These are phyloP conservation scores for Rhinolophus sinicus DNA, from an alignment of 2,113 vertebrate species.

Conservation along the genomic window DNA sequence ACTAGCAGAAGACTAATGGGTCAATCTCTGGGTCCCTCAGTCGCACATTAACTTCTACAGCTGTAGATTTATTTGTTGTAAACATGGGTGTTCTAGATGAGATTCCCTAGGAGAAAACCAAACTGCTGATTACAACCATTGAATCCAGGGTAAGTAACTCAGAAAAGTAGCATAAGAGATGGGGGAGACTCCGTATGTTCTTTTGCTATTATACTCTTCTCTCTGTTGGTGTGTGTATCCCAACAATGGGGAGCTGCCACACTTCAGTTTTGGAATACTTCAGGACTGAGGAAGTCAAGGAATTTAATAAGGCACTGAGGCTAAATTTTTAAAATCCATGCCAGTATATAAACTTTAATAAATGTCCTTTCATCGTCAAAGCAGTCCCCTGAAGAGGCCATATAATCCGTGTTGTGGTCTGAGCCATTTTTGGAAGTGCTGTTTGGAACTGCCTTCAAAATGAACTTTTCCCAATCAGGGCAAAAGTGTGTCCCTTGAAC, in stretches of 20 bases:
- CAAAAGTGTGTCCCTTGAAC: neutral
- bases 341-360: neutral
- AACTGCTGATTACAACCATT: neutral
- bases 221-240: neutral
- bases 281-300: neutral
- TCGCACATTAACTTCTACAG: neutral
- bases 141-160: neutral
- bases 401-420: neutral
- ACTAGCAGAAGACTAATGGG: neutral
- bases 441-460: conserved; percentile 5
- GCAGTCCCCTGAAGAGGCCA: neutral
- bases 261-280: neutral
- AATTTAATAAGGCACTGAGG: neutral
- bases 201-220: neutral
- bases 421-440: neutral
- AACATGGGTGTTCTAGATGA: neutral
- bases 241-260: neutral
- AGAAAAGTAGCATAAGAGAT: neutral
- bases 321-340: neutral
- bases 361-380: neutral
- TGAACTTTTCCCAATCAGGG: neutral
- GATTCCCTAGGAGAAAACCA: neutral
- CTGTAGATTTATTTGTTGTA: neutral
- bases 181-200: neutral
- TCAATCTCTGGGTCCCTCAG: neutral